These are phyloP conservation scores for Cryptomyrus ogoouensis DNA, from an alignment of 2,113 vertebrate genomes.

Conservation along the genomic window DNA sequence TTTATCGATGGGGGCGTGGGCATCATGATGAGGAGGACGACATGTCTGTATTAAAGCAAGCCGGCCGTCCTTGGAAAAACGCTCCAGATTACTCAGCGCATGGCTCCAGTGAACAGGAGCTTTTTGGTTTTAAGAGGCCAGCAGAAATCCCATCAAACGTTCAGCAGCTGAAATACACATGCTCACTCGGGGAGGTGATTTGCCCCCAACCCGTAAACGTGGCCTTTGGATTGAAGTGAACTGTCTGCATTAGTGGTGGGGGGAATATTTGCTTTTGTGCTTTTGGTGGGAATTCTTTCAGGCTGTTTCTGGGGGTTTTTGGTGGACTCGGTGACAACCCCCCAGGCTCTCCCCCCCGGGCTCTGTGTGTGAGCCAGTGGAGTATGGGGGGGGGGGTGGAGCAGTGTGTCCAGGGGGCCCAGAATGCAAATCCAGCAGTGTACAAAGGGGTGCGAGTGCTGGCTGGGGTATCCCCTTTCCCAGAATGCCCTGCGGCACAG, in stretches of 20 bases:
- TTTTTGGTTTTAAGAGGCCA: not conserved
- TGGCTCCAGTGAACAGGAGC: not conserved
- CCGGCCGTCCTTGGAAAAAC: not conserved
- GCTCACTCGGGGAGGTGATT: not conserved
- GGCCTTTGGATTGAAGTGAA: not conserved
- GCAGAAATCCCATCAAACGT: not conserved
- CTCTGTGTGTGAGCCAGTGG: not conserved
- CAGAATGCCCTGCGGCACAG: constrained; percentile 58
- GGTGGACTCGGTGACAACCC: not conserved
- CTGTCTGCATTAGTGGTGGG: not conserved
- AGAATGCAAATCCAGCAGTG: constrained; percentile 63
- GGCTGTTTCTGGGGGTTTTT: not conserved
- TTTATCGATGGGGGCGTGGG: not conserved
- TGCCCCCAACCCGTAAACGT: not conserved
- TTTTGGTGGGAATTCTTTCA: not conserved
- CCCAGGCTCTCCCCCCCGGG: not conserved
- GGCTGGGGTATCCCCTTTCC: constrained; percentile 62
- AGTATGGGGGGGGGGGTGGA: not conserved
- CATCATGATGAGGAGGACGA: not conserved
- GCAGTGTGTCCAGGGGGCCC: constrained; percentile 1
- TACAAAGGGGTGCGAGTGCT: constrained; percentile 65
- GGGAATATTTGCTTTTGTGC: not conserved
- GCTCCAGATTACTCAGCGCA: not conserved
- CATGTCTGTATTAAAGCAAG: not conserved
- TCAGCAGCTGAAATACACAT: not conserved